A percentile compares a stretch with the other conserved stretches of the same genome.
phyloP scores from a whole-genome alignment of 2,797 vertebrate genomes.

The Crocidura indochinensis region DNA sequence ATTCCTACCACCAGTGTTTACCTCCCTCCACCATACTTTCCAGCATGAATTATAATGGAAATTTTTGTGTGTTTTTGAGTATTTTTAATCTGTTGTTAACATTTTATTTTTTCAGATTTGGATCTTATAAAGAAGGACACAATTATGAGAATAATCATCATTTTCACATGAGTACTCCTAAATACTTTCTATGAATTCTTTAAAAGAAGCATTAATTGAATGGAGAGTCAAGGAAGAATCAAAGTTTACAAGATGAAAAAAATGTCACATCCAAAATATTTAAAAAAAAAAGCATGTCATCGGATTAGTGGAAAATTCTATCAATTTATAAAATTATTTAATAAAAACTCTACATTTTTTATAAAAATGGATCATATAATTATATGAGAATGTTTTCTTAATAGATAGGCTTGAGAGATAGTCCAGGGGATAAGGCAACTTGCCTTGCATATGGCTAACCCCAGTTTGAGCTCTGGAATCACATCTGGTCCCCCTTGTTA shows the following conservation, averaged over 20 bases:
- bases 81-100: slow-evolving; percentile 76
- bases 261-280: not conserved
- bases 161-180: slow-evolving; percentile 91
- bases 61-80: slow-evolving; percentile 60
- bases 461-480: too few relatives aligned
- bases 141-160: slow-evolving; percentile 88
- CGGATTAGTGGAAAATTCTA: not conserved
- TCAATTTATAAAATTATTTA: slow-evolving; percentile 60
- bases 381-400: not conserved
- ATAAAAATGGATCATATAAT: not conserved
- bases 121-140: slow-evolving; percentile 90
- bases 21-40: too few relatives aligned
- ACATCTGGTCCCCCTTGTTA: too few relatives aligned
- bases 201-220: slow-evolving; percentile 65
- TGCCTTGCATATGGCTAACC: too few relatives aligned
- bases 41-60: slow-evolving; percentile 18
- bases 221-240: slow-evolving; percentile 1
- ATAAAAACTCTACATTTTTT: slow-evolving; percentile 72
- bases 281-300: not conserved
- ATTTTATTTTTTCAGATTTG: slow-evolving; percentile 87
- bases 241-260: not conserved
- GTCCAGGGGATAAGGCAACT: too few relatives aligned
- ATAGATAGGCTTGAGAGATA: not conserved
- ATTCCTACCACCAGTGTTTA: too few relatives aligned
- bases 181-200: slow-evolving; percentile 87